These are phyloP conservation scores for Grallaria varia DNA, from an alignment of 2,113 vertebrate genomes.

Conservation along the genomic window DNA sequence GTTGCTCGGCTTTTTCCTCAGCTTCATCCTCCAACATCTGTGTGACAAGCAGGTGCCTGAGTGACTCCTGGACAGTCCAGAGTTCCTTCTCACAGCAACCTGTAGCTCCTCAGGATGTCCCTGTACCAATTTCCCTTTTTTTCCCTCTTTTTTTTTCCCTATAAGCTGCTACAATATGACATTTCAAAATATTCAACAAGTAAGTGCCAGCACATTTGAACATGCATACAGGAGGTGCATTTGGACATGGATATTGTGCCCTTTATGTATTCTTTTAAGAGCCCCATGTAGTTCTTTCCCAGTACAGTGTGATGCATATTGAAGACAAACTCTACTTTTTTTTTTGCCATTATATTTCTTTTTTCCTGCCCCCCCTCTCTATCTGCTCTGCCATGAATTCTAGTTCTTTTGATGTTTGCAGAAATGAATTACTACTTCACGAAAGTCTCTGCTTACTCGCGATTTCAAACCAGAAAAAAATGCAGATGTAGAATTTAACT, in stretches of 20 bases:
- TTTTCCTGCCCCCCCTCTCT: background rate
- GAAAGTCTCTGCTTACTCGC: background rate
- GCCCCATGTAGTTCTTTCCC: background rate
- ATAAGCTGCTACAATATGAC: background rate
- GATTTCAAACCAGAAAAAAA: background rate
- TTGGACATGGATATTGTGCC: background rate
- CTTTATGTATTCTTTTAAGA: background rate
- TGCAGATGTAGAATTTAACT: background rate
- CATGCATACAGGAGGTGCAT: fast-evolving
- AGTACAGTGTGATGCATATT: background rate
- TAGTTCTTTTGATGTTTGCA: background rate
- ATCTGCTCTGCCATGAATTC: background rate
- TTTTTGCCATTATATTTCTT: background rate
- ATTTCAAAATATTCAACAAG: background rate
- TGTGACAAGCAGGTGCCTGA: background rate
- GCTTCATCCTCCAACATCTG: background rate
- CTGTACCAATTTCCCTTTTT: background rate
- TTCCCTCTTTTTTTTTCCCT: background rate
- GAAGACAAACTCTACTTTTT: background rate
- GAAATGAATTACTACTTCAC: background rate
- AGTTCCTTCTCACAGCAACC: background rate
- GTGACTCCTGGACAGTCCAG: background rate
- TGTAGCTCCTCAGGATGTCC: background rate
- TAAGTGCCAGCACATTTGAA: too few relatives aligned
- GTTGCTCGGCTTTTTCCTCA: background rate